These are phyloP conservation scores for Hypolimnas misippus DNA, from an alignment of 2,888 invertebrate species.

Conservation along the genomic window DNA sequence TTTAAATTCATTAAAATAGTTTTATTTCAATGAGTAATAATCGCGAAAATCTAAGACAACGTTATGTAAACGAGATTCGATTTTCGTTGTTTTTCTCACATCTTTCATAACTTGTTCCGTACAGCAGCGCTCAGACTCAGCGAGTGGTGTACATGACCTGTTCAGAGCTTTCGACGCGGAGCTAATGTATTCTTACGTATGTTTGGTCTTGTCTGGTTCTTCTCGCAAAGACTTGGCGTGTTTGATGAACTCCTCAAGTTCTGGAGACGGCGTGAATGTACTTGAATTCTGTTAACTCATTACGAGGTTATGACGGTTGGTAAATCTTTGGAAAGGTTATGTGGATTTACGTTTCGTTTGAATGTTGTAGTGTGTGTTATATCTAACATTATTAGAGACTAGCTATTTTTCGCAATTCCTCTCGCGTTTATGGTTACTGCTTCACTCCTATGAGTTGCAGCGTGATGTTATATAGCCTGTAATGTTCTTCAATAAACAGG, in stretches of 20 bases:
- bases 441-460: too few relatives aligned
- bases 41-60: too few relatives aligned
- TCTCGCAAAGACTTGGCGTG: conserved; percentile 35
- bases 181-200: conserved; percentile 61
- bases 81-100: too few relatives aligned
- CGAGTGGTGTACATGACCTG: conserved; percentile 64
- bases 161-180: conserved; percentile 56
- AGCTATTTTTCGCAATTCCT: too few relatives aligned
- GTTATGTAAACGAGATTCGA: too few relatives aligned
- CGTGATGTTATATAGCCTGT: too few relatives aligned
- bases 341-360: background rate
- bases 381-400: too few relatives aligned
- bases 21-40: too few relatives aligned
- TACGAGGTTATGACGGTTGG: background rate
- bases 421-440: too few relatives aligned
- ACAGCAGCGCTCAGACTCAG: conserved; percentile 46
- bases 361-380: background rate
- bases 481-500: too few relatives aligned
- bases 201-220: conserved; percentile 49
- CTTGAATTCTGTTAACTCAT: background rate
- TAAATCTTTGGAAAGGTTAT: background rate
- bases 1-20: too few relatives aligned
- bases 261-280: background rate
- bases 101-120: conserved; percentile 28
- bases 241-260: conserved; percentile 31